Conservation (phyloP, 2,888 invertebrate species). For the Hoplodrina blanda region DNA sequence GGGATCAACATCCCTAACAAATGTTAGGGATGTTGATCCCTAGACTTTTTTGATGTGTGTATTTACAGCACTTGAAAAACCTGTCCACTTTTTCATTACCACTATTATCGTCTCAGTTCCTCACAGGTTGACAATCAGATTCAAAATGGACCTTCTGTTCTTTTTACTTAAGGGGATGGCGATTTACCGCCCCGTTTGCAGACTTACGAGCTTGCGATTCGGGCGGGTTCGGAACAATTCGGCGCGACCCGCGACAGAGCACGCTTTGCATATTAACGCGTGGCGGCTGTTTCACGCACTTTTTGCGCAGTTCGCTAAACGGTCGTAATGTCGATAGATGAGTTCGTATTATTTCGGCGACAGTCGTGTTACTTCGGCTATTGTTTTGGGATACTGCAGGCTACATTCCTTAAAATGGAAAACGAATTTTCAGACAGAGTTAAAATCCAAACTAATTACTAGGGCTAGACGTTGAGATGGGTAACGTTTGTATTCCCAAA, state of each 20-base stretch:
- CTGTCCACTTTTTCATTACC: background rate
- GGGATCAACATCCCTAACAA: too few relatives aligned
- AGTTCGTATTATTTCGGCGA: slow-evolving; percentile 34
- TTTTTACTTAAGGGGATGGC: background rate
- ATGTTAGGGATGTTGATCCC: too few relatives aligned
- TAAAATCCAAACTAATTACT: slow-evolving; percentile 34
- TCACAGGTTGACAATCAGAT: too few relatives aligned
- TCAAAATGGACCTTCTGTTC: slow-evolving; percentile 18
- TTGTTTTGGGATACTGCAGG: slow-evolving; percentile 25
- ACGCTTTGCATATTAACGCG: slow-evolving; percentile 58
- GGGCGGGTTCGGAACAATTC: slow-evolving; percentile 36
- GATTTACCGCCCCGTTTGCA: slow-evolving; percentile 48
- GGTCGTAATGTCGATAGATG: slow-evolving; percentile 45
- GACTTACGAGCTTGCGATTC: slow-evolving; percentile 50
- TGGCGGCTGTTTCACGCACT: slow-evolving; percentile 38
- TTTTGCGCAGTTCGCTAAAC: slow-evolving; percentile 52
- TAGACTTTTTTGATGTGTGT: too few relatives aligned
- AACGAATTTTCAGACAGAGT: slow-evolving; percentile 31
- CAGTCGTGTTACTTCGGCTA: slow-evolving; percentile 24
- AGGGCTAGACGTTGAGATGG: slow-evolving; percentile 37
- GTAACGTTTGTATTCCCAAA: slow-evolving; percentile 12
- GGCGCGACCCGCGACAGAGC: slow-evolving; percentile 19
- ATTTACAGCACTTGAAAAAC: too few relatives aligned
- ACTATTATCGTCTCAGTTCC: background rate
- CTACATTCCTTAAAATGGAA: slow-evolving; percentile 11